Conservation (phyloP, 2,888 invertebrate genomes). For the Drosophila kambysellisi region DNA sequence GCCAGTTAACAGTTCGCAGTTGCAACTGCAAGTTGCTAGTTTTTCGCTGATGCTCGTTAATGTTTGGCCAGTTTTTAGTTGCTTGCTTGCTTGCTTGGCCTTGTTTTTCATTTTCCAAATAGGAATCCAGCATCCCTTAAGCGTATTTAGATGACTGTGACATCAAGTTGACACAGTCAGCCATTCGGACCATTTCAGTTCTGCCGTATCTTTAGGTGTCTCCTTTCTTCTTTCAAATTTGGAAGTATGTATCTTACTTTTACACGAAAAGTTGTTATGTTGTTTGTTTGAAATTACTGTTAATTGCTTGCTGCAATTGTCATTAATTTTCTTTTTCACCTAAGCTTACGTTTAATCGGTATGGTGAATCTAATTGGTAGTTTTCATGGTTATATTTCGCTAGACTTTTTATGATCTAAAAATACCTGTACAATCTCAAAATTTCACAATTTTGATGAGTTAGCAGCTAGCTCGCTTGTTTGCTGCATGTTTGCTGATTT, state of each 20-base stretch:
- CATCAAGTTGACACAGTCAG: slow-evolving; percentile 55
- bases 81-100: slow-evolving; percentile 9
- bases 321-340: slow-evolving; percentile 26
- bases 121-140: slow-evolving; percentile 40
- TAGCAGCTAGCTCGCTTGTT: slow-evolving; percentile 17
- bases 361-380: background rate
- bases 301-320: slow-evolving; percentile 63
- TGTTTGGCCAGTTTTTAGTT: slow-evolving; percentile 63
- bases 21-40: slow-evolving; percentile 58
- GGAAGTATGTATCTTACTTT: slow-evolving; percentile 28
- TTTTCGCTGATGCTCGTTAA: slow-evolving; percentile 74
- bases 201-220: slow-evolving; percentile 20
- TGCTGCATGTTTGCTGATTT: slow-evolving; percentile 39
- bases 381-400: slow-evolving; percentile 17
- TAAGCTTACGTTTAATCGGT: slow-evolving; percentile 27
- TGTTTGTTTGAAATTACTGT: slow-evolving; percentile 61
- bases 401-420: slow-evolving; percentile 17
- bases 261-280: slow-evolving; percentile 34
- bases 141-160: slow-evolving; percentile 29
- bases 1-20: slow-evolving; percentile 34
- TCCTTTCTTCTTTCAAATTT: slow-evolving; percentile 20
- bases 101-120: slow-evolving; percentile 62
- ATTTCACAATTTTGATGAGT: slow-evolving; percentile 32
- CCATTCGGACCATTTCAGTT: slow-evolving; percentile 38
- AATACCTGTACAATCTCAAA: background rate